Percentiles rank a stretch among this genome's conserved stretches.
These are phyloP conservation scores for Podarcis cretensis DNA, from an alignment of 2,113 vertebrate genomes.

Conservation along the genomic window DNA sequence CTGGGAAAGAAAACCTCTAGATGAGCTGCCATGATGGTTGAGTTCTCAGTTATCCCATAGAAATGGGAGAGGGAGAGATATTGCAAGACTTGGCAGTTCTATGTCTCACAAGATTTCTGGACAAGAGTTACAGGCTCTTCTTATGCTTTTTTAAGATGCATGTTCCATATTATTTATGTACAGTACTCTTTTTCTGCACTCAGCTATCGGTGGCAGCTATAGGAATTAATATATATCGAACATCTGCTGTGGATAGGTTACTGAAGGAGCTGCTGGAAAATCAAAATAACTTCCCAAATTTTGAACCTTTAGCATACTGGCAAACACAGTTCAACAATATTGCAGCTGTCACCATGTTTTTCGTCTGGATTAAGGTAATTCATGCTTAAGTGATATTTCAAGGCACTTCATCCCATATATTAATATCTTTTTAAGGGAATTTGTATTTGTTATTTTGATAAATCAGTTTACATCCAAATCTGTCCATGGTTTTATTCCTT, in stretches of 20 bases:
- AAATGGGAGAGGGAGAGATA: too few species aligned
- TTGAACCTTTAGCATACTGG: slow-evolving; percentile 88
- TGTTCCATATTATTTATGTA: fast-evolving
- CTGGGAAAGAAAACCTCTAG: not conserved
- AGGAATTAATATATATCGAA: slow-evolving; percentile 88
- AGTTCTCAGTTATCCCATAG: too few species aligned
- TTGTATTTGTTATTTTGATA: not conserved
- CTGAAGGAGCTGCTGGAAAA: slow-evolving; percentile 87
- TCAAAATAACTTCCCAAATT: slow-evolving; percentile 85
- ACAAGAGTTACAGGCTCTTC: too few species aligned
- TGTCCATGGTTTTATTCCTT: not conserved
- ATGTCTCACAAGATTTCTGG: too few species aligned
- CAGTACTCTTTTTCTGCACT: slow-evolving; percentile 43
- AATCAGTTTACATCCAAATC: not conserved
- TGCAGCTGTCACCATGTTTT: slow-evolving; percentile 90
- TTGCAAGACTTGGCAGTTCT: too few species aligned
- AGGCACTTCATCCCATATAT: not conserved
- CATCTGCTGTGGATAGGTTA: slow-evolving; percentile 78
- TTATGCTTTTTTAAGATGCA: not conserved
- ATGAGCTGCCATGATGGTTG: too few species aligned
- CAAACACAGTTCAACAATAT: slow-evolving; percentile 94
- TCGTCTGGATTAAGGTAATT: slow-evolving; percentile 96
- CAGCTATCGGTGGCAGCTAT: slow-evolving; percentile 89
- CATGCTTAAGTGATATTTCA: not conserved
- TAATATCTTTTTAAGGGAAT: not conserved